These are phyloP conservation scores for Geotrypetes seraphini DNA, from an alignment of 2,797 vertebrate genomes.

Conservation along the genomic window DNA sequence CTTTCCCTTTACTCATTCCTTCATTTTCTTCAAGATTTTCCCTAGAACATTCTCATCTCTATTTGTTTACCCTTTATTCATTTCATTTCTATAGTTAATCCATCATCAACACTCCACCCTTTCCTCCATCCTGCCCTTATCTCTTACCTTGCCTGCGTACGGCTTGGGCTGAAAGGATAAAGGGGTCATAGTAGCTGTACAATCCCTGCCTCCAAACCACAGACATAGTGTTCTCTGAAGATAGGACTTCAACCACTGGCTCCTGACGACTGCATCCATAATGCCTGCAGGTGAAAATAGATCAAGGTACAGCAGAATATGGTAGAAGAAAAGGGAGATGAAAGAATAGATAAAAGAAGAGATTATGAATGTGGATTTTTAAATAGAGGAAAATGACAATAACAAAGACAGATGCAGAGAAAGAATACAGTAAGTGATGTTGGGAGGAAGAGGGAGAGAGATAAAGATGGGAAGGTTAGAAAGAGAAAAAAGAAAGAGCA, in stretches of 20 bases:
- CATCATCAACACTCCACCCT: too few species aligned
- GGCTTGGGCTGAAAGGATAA: slow-evolving; percentile 64
- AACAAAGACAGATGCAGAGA: neutral
- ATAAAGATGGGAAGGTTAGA: neutral
- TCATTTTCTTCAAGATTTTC: too few species aligned
- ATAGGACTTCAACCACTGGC: slow-evolving; percentile 64
- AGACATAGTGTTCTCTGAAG: slow-evolving; percentile 74
- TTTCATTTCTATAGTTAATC: too few species aligned
- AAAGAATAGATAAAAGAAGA: too few species aligned
- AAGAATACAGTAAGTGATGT: neutral
- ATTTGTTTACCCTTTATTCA: too few species aligned
- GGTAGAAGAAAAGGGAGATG: too few species aligned
- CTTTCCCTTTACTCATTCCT: too few species aligned
- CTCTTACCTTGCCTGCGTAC: slow-evolving; percentile 62
- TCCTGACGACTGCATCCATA: slow-evolving; percentile 84
- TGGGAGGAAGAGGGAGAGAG: neutral
- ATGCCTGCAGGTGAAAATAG: slow-evolving; percentile 60
- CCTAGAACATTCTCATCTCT: too few species aligned
- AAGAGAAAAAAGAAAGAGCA: neutral
- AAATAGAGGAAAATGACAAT: too few species aligned
- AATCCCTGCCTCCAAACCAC: slow-evolving; percentile 84
- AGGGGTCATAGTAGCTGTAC: slow-evolving; percentile 77
- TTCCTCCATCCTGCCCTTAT: neutral
- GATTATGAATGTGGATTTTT: too few species aligned
- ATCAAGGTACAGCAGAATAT: too few species aligned